Percentiles rank a stretch among this genome's conserved stretches.
These are phyloP conservation scores for Caenorhabditis brenneri DNA, from an alignment of 1,140 invertebrate genomes.

Conservation along the genomic window DNA sequence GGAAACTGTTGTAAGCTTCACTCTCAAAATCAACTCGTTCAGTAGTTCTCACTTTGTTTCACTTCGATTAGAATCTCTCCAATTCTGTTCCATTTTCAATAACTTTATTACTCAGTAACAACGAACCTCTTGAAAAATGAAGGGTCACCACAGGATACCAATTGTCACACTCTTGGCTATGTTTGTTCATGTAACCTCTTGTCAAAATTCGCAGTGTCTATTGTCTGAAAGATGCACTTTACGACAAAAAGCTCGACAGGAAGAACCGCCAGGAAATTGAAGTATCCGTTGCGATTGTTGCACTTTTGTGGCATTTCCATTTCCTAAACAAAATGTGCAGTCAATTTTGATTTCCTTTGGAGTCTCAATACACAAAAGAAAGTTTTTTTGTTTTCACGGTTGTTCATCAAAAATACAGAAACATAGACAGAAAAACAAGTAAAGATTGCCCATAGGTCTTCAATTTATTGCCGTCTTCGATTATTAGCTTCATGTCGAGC, in stretches of 20 bases:
- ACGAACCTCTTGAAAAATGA: background rate
- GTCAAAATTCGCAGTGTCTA: constrained; percentile 5
- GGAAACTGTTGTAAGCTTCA: too few relatives aligned
- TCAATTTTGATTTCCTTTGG: background rate
- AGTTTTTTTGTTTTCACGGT: background rate
- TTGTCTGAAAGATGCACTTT: constrained; percentile 23
- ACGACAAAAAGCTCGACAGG: background rate
- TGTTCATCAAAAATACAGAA: constrained; percentile 11
- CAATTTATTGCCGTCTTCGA: background rate
- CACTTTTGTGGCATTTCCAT: background rate
- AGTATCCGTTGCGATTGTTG: constrained; percentile 11
- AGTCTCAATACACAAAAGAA: background rate
- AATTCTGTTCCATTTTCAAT: background rate
- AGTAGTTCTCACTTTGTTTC: too few relatives aligned
- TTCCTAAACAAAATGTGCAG: background rate
- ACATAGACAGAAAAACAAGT: background rate
- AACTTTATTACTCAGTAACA: background rate
- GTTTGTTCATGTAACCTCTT: constrained; percentile 33
- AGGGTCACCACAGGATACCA: constrained; percentile 26
- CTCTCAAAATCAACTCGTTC: too few relatives aligned
- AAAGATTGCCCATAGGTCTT: constrained; percentile 16
- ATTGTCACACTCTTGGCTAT: background rate
- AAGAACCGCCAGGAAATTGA: constrained; percentile 18
- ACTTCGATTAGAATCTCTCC: too few relatives aligned
- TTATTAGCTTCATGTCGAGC: constrained; percentile 22